Conservation (phyloP, 1,140 invertebrate species). For the Achatina immaculata region DNA sequence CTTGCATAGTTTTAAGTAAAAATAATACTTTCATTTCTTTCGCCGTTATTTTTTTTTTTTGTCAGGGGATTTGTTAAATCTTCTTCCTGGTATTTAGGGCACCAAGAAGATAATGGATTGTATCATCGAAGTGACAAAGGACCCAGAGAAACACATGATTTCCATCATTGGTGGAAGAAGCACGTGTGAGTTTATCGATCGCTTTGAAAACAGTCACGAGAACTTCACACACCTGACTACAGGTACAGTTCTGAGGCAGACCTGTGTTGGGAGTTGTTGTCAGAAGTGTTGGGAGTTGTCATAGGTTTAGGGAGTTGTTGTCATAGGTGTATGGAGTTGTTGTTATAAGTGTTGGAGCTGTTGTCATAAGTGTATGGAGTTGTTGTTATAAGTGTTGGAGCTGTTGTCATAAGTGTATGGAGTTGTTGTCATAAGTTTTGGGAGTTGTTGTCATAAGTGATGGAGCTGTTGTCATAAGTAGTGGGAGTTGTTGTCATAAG, state of each 20-base stretch:
- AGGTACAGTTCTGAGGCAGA: constrained; percentile 7
- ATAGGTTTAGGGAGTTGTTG: background rate
- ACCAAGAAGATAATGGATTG: background rate
- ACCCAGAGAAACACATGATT: constrained; percentile 11
- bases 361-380: background rate
- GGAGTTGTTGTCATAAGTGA: no score
- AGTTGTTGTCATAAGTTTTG: no score
- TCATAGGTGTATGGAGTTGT: no score
- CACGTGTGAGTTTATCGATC: background rate
- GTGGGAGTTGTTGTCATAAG: no score
- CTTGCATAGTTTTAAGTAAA: no score
- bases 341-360: no score
- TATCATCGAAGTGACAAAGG: constrained; percentile 17
- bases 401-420: background rate
- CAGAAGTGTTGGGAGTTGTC: no score
- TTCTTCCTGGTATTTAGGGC: background rate
- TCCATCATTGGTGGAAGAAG: constrained; percentile 23
- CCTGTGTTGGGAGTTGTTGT: no score
- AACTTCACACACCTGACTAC: constrained; percentile 22
- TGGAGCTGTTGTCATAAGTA: no score
- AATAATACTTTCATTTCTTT: no score
- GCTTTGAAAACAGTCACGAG: background rate
- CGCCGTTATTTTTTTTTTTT: no score
- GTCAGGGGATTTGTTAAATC: no score
- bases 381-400: background rate